These are phyloP conservation scores for Zeus faber DNA, from an alignment of 2,113 vertebrate species.

Conservation along the genomic window DNA sequence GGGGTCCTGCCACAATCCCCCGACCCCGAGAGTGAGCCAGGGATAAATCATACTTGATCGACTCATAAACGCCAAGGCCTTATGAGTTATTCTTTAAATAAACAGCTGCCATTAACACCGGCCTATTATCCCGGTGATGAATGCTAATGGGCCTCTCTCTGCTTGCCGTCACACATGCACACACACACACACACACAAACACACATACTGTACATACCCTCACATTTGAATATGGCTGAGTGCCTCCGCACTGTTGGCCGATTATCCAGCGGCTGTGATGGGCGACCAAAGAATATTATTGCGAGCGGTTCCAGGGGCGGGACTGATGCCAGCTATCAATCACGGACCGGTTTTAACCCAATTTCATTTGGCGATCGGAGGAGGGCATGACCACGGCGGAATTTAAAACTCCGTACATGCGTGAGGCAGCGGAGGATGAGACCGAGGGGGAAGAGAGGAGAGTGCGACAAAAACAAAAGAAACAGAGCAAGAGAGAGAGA, in stretches of 20 bases:
- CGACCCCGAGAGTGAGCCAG: conserved; percentile 15
- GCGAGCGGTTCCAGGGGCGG: conserved; percentile 32
- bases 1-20: background rate
- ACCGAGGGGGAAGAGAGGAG: too few relatives aligned
- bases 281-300: conserved; percentile 44
- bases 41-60: conserved; percentile 26
- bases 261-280: conserved; percentile 52
- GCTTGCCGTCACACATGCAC: conserved; percentile 22
- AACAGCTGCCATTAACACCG: conserved; percentile 61
- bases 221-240: conserved; percentile 42
- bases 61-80: conserved; percentile 44
- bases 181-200: conserved; percentile 8
- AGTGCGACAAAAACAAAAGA: background rate
- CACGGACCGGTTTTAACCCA: conserved; percentile 29
- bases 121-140: conserved; percentile 61
- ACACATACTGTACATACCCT: background rate
- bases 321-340: conserved; percentile 53
- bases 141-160: conserved; percentile 59
- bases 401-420: background rate
- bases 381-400: too few relatives aligned
- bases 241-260: conserved; percentile 33
- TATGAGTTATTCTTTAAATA: conserved; percentile 63
- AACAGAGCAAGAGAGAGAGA: background rate
- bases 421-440: background rate
- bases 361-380: conserved; percentile 24